Percentiles rank a stretch among this genome's conserved stretches.
Evolutionary conservation across 2,888 invertebrate genomes (phyloP).

Genomic region (Copidosoma aretas): DNA sequence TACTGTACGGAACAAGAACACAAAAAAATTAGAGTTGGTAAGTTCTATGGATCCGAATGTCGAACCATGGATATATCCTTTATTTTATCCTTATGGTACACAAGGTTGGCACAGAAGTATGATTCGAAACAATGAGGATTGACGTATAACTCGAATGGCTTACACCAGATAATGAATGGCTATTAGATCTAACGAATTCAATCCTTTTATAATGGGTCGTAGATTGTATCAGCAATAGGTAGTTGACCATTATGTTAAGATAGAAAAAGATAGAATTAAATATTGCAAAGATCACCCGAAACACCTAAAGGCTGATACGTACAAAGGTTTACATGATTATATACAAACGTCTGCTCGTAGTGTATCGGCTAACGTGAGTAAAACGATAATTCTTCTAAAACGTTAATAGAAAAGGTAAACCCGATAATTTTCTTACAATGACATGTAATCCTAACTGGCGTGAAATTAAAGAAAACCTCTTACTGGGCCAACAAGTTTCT

Average conservation of each 20-base stretch:
- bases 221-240: constrained; percentile 28
- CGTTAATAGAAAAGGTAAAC: constrained; percentile 26
- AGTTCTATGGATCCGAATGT: constrained; percentile 30
- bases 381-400: constrained; percentile 30
- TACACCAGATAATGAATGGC: constrained; percentile 18
- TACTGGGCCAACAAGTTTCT: constrained; percentile 21
- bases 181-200: constrained; percentile 4
- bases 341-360: constrained; percentile 20
- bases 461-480: constrained; percentile 34
- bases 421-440: constrained; percentile 26
- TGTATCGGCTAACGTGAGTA: constrained; percentile 3
- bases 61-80: too few species aligned
- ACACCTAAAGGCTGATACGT: constrained; percentile 36
- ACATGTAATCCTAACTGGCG: constrained; percentile 32
- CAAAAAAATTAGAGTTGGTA: constrained; percentile 3
- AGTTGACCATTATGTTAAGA: constrained; percentile 31
- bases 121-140: not conserved
- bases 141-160: constrained; percentile 23
- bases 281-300: constrained; percentile 17
- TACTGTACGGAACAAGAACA: constrained; percentile 33
- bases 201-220: constrained; percentile 13
- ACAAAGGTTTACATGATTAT: constrained; percentile 43
- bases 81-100: constrained; percentile 8
- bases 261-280: constrained; percentile 27
- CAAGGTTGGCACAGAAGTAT: constrained; percentile 37